Percentiles rank a stretch among this genome's conserved stretches.
Conservation (phyloP, 2,113 vertebrate genomes). For the Phalacrocorax pelagicus region DNA sequence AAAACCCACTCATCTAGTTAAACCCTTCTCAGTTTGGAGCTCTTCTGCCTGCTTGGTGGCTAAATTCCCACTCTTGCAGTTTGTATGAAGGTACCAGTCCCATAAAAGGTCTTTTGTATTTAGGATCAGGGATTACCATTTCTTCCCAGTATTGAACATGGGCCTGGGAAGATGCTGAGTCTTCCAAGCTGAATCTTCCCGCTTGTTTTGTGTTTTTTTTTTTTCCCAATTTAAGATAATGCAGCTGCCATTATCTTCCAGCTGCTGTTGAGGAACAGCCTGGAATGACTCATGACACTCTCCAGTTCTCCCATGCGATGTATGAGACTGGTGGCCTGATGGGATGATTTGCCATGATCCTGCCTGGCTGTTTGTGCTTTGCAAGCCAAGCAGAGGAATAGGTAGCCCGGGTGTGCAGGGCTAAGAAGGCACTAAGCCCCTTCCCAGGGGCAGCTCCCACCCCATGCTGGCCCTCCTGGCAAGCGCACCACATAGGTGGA, state of each 20-base stretch:
- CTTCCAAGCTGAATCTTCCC: background rate
- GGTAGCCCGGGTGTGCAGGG: background rate
- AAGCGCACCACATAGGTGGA: background rate
- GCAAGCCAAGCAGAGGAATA: background rate
- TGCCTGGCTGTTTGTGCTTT: background rate
- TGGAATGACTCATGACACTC: background rate
- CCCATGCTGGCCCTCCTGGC: rapidly evolving
- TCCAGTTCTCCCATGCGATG: background rate
- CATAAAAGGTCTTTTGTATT: background rate
- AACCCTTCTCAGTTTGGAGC: background rate
- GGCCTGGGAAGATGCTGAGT: background rate
- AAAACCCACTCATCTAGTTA: background rate
- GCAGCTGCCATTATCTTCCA: background rate
- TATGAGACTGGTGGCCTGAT: background rate
- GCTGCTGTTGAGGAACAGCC: background rate
- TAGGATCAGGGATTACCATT: background rate
- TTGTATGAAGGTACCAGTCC: background rate
- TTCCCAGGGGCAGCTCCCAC: background rate
- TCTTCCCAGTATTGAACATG: background rate
- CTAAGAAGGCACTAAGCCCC: background rate
- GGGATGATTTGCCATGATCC: background rate
- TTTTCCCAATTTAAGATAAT: background rate
- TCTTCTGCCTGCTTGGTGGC: background rate
- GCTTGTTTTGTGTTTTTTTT: too few relatives aligned
- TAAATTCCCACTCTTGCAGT: background rate